Evolutionary conservation across 2,113 vertebrate species (phyloP).

Genomic region (Diphyllodes magnificus): DNA sequence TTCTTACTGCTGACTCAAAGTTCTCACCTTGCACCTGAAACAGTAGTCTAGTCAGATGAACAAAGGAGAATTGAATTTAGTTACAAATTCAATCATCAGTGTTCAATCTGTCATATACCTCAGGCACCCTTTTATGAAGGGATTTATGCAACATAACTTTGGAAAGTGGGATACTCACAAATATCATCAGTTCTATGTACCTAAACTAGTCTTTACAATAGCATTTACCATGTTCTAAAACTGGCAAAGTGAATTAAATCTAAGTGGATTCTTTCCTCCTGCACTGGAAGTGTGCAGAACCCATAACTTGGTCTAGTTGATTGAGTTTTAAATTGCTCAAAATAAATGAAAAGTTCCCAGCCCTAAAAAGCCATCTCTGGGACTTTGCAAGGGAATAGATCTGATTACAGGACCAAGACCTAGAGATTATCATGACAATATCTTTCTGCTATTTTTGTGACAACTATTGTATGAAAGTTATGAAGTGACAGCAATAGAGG

Average conservation of each 20-base stretch:
- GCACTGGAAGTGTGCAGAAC: not conserved
- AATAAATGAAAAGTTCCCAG: not conserved
- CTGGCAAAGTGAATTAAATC: not conserved
- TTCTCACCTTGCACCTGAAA: not conserved
- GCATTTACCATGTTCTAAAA: not conserved
- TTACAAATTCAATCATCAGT: not conserved
- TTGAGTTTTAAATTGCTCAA: not conserved
- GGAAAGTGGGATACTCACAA: not conserved
- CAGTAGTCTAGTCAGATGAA: not conserved
- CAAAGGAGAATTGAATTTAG: not conserved
- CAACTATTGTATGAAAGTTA: constrained; percentile 4
- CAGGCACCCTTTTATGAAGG: accelerated
- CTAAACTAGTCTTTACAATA: not conserved
- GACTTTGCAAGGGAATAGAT: not conserved
- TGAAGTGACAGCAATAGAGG: constrained; percentile 33
- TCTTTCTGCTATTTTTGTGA: constrained; percentile 2
- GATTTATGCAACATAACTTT: not conserved
- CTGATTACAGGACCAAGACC: constrained; percentile 1
- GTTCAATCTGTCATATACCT: not conserved
- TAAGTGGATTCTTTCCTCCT: not conserved
- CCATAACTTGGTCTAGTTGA: not conserved
- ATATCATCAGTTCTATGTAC: not conserved
- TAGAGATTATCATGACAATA: not conserved
- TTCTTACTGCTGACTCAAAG: not conserved
- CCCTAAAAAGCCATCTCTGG: not conserved